Evolutionary conservation across 1,140 invertebrate genomes (phyloP), one percentile per base, ranked within the genome.

Genomic region (Nasonia vitripennis): DNA sequence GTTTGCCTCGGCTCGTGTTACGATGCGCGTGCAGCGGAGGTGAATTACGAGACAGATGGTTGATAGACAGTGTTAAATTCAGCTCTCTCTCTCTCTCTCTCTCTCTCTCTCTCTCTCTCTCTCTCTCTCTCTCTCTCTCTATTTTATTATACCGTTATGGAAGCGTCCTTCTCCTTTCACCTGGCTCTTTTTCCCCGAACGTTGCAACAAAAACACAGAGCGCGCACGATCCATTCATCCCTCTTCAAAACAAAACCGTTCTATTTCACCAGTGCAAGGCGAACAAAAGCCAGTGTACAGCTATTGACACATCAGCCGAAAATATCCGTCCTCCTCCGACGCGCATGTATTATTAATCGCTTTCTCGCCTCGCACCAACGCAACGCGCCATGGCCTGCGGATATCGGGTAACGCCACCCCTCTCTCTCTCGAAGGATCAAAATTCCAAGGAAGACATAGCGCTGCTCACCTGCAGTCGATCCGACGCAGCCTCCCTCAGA

Each of bases 1-100:
- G 17, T 41, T 27, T 34, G 70, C 1, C 14, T 48, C 27, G 27
- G 7, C 37, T 74, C n/a, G 12, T 14, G 27, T 81, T 81, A 48
- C 68, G 12, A 31, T 81, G 1, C 14, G 55, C 71, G 48, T 51
- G 14, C 41, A 81, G 2, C n/a, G 7, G 68, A 73, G 68, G 71
- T 81, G 79, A 73, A 41, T 1, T 11, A 51, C 17, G 68, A 81
- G 27, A 45, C 41, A 81, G 68, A 51, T 81, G 79, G 37, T 73
- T 27, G 68, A 81, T 81, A 27, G 6, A 71, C 41, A 31, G 41
- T 71, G 51, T 81, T 81, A 81, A 73, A 81, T 81, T 81, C 48
- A 73, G 48, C 12, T 48, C 20, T 20, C 51, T 55, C 48, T 48
- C 12, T 1, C 14, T 37, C 34, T 37, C 27, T 27, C 27, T 27